These are phyloP conservation scores for Scaptomyza pallida DNA, from an alignment of 1,140 invertebrate genomes.

Conservation along the genomic window DNA sequence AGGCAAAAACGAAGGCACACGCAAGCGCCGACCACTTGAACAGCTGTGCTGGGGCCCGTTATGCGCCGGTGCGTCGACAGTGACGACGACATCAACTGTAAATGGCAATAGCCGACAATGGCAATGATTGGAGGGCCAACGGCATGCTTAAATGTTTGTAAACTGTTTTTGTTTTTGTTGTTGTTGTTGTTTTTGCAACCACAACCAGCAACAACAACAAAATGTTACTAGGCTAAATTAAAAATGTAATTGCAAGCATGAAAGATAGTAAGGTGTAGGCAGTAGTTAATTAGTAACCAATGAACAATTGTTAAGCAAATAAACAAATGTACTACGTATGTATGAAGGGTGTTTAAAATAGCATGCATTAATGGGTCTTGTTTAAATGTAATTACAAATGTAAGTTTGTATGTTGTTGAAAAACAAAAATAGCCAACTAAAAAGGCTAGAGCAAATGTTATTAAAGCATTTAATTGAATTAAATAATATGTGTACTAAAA, in stretches of 20 bases:
- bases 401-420: constrained; percentile 1
- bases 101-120: constrained; percentile 48
- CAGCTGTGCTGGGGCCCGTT: constrained; percentile 48
- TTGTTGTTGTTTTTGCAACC: too few species aligned
- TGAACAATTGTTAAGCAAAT: constrained; percentile 1
- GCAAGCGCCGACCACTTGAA: constrained; percentile 33
- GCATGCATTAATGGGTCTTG: constrained; percentile 5
- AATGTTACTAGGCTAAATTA: constrained; percentile 48
- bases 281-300: constrained; percentile 1
- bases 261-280: background rate
- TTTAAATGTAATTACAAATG: background rate
- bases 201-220: constrained; percentile 25
- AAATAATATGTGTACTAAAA: constrained; percentile 13
- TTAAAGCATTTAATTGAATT: constrained; percentile 15
- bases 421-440: constrained; percentile 6
- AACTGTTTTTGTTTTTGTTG: too few species aligned
- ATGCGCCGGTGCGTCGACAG: constrained; percentile 39
- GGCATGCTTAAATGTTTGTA: constrained; percentile 33
- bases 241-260: constrained; percentile 8
- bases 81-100: background rate
- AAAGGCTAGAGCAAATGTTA: constrained; percentile 7
- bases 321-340: constrained; percentile 2
- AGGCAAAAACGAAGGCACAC: constrained; percentile 14
- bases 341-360: constrained; percentile 8
- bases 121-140: constrained; percentile 42